These are phyloP conservation scores for Sapajus apella DNA, from an alignment of 2,113 vertebrate species.

Conservation along the genomic window DNA sequence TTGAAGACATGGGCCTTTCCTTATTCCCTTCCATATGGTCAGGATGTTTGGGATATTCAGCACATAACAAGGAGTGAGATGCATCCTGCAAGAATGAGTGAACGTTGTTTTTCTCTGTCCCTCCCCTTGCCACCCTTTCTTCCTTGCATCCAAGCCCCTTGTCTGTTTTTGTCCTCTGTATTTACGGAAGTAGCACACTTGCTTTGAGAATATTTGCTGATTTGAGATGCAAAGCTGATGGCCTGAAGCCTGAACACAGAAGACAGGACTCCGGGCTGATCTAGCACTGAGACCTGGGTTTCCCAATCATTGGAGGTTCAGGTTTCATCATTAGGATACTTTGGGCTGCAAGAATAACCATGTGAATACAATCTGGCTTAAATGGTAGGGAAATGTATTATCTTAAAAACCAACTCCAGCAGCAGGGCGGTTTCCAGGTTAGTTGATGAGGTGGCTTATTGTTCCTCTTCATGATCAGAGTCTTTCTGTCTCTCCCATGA, in stretches of 20 bases:
- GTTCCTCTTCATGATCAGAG: rapidly evolving
- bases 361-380: rapidly evolving
- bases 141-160: too few species aligned
- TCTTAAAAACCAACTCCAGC: too few species aligned
- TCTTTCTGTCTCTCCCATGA: neutral
- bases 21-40: rapidly evolving
- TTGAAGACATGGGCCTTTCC: neutral
- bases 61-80: rapidly evolving
- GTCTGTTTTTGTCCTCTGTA: neutral
- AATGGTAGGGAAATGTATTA: too few species aligned
- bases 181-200: rapidly evolving
- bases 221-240: neutral
- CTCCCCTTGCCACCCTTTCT: neutral
- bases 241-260: neutral
- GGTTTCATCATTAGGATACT: rapidly evolving
- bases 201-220: neutral
- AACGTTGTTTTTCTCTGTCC: neutral
- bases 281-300: rapidly evolving
- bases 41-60: rapidly evolving
- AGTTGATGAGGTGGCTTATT: rapidly evolving
- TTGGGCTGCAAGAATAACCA: rapidly evolving
- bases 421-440: rapidly evolving
- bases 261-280: rapidly evolving
- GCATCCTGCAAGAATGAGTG: neutral
- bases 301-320: rapidly evolving